phyloP scores from a whole-genome alignment of 2,797 vertebrate genomes.

The Salarias fasciatus region DNA sequence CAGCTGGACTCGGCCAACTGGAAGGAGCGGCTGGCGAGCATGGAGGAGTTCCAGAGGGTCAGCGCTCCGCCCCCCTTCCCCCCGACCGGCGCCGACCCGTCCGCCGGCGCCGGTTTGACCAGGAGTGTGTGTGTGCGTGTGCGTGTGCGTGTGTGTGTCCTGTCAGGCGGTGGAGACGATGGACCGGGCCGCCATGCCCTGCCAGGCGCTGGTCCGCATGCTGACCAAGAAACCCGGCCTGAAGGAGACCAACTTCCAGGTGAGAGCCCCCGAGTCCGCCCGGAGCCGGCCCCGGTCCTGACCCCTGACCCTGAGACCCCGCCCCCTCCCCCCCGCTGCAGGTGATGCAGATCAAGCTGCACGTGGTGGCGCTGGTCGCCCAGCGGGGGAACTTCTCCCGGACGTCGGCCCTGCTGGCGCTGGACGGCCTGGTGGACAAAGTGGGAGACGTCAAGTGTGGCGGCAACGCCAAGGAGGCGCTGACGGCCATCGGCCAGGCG shows the following conservation, averaged over 20 bases:
- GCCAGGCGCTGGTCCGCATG: slow-evolving; percentile 96
- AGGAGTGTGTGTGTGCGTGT: too few relatives aligned
- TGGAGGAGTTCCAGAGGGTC: slow-evolving; percentile 99
- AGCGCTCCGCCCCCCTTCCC: too few relatives aligned
- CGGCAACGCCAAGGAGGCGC: slow-evolving; percentile 91
- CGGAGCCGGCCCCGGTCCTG: too few relatives aligned
- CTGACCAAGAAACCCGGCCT: slow-evolving; percentile 98
- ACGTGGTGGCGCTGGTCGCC: slow-evolving; percentile 90
- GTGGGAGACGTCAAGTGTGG: slow-evolving; percentile 97
- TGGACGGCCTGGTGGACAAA: slow-evolving; percentile 97
- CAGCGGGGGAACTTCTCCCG: slow-evolving; percentile 95
- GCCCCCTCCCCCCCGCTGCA: slow-evolving; percentile 54
- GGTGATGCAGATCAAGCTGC: slow-evolving; percentile 99
- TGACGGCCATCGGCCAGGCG: slow-evolving; percentile 92
- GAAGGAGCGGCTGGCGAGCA: slow-evolving; percentile 97
- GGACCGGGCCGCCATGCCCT: slow-evolving; percentile 92
- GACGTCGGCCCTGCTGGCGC: slow-evolving; percentile 91
- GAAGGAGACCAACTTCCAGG: slow-evolving; percentile 99
- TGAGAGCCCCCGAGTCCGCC: slow-evolving; percentile 68
- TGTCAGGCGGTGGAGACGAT: slow-evolving; percentile 93
- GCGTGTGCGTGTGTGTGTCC: slow-evolving; percentile 13
- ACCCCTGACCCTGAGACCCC: not conserved
- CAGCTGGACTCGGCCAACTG: slow-evolving; percentile 94
- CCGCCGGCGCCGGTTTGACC: too few relatives aligned
- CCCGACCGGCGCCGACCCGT: too few relatives aligned